Base-by-base conservation (phyloP, 2,797 vertebrate genomes). In the Tamandua tetradactyla region DNA sequence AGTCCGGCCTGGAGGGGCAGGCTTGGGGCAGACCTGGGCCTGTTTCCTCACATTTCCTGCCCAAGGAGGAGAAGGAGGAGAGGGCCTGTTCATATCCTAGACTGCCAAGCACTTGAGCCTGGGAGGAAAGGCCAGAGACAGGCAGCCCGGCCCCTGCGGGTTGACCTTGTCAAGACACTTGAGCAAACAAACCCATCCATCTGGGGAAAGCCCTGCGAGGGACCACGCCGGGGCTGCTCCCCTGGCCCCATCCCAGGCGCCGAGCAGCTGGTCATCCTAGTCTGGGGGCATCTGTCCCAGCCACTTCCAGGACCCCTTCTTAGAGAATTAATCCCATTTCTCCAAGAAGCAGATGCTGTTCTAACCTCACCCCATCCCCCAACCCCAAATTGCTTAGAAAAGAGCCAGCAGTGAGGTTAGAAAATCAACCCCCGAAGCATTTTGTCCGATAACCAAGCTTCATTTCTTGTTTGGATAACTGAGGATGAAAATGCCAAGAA, bases 381-480 rank as follows among this genome's bases (percentile, higher is more conserved):
- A 62, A 32, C 9, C 27, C 44, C 27, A 8, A 47, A 84, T 52
- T 83, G 88, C 89, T 81, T 22, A 90, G 78, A 88, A 79, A 93
- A 83, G 74, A 88, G 95, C 87, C 87, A 94, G 66, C 1, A 0
- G 69, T 47, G 88, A 91, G 81, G 89, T 95, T 94, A 97, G 92
- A 96, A 96, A 96, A 96, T 88, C 88, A 95, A 96, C 69, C 86
- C 82, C 80, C 81, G 76, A 93, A 89, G 92, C 83, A 64, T 49
- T 94, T 81, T 71, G 78, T 95, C 93, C 62, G 5, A 80, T 81
- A 83, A 93, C 92, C 0, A 6, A 87, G 93, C 94, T 82, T 92
- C 80, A 76, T 71, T 92, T 96, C 84, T 97, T 96, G 95, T 97
- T 96, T 97, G 96, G 90, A 95, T 96, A 96, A 96, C 89, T 3